Conservation (phyloP, 2,888 invertebrate genomes). For the Magallana nippona region DNA sequence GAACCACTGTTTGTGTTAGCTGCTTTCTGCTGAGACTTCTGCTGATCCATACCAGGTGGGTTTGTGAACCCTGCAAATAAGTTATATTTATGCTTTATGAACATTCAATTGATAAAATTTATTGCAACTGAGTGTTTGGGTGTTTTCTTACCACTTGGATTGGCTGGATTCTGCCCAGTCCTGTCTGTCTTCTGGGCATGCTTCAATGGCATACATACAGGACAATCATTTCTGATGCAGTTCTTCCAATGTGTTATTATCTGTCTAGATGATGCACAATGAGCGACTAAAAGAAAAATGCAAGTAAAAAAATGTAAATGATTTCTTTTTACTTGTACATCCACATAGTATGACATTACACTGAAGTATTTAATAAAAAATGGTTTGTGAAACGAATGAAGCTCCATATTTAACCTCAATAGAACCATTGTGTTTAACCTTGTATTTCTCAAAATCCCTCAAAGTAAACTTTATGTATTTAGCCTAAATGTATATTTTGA, state of each 20-base stretch:
- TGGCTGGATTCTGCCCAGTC: slow-evolving; percentile 18
- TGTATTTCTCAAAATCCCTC: no score
- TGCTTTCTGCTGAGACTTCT: slow-evolving; percentile 52
- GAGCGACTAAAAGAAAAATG: slow-evolving; percentile 87
- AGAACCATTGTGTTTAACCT: no score
- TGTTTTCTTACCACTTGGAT: slow-evolving; percentile 36
- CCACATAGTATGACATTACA: no score
- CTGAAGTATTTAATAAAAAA: background rate
- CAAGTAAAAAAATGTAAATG: background rate
- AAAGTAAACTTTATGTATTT: no score
- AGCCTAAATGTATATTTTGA: no score
- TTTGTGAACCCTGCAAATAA: slow-evolving; percentile 6
- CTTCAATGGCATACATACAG: slow-evolving; percentile 98
- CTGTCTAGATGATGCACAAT: slow-evolving; percentile 98
- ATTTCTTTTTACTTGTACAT: background rate
- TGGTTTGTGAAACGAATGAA: no score
- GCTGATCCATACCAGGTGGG: slow-evolving; percentile 31
- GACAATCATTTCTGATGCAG: slow-evolving; percentile 96
- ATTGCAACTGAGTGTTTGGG: background rate
- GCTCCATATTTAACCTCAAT: slow-evolving; percentile 66
- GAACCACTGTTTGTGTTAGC: slow-evolving; percentile 64
- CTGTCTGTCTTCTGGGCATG: slow-evolving; percentile 83
- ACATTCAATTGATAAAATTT: slow-evolving; percentile 68
- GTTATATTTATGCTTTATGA: no score
- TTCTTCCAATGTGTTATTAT: slow-evolving; percentile 99